A percentile compares a stretch with the other conserved stretches of the same genome.
These are phyloP conservation scores for Nansenia antarctica DNA, from an alignment of 2,113 vertebrate genomes.

Conservation along the genomic window DNA sequence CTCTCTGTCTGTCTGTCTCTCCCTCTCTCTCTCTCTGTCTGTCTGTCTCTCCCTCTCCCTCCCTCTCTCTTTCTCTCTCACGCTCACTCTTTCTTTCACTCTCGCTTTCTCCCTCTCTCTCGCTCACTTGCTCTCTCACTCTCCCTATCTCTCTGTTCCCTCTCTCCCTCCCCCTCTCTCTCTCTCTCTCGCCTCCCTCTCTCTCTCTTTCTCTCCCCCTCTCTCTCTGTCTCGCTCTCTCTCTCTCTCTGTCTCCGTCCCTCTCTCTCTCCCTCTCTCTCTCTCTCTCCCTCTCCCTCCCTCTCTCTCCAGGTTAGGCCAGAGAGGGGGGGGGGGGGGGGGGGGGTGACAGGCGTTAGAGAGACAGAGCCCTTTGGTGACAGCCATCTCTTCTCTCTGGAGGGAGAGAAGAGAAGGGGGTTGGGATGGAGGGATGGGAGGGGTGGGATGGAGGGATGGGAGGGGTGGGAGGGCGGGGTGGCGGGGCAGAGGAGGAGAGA, in stretches of 20 bases:
- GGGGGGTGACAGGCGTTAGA: background rate
- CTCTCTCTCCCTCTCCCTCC: constrained; percentile 20
- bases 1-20: no score
- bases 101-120: constrained; percentile 16
- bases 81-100: no score
- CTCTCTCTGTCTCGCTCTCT: constrained; percentile 20
- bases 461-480: no score
- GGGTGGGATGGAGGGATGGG: no score
- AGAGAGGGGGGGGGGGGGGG: no score
- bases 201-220: background rate
- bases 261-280: background rate
- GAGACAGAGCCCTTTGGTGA: constrained; percentile 4
- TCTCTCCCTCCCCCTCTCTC: constrained; percentile 17
- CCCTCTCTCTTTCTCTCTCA: constrained; percentile 26
- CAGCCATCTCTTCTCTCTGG: constrained; percentile 25
- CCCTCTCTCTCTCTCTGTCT: constrained; percentile 26
- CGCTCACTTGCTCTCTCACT: constrained; percentile 9
- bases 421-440: no score
- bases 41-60: background rate
- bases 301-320: constrained; percentile 18
- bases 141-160: constrained; percentile 19
- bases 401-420: no score
- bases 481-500: constrained; percentile 15
- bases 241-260: no score
- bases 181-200: constrained; percentile 28